Evolutionary conservation across 2,888 invertebrate species (phyloP).

Genomic region (Caenorhabditis sp.): DNA sequence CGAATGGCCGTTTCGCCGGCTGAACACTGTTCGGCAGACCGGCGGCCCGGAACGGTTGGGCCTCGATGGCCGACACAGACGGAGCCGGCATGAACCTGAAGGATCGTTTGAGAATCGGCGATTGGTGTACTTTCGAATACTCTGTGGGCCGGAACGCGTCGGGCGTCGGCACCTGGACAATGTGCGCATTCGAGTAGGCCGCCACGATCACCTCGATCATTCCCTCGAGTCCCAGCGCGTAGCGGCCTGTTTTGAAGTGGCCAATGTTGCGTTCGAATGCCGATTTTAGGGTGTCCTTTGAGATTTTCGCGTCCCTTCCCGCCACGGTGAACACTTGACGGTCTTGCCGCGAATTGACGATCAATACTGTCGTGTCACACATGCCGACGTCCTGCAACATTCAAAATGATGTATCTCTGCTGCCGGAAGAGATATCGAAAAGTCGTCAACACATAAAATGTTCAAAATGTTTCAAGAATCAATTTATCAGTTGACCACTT

Average conservation of each 20-base stretch:
- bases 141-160: slow-evolving; percentile 52
- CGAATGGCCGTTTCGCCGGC: slow-evolving; percentile 60
- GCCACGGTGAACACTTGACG: slow-evolving; percentile 78
- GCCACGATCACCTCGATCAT: slow-evolving; percentile 78
- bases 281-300: slow-evolving; percentile 74
- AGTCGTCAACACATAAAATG: too few species aligned
- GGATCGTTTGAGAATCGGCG: not conserved
- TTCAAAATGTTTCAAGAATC: too few species aligned
- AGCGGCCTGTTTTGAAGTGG: slow-evolving; percentile 65
- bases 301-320: slow-evolving; percentile 75
- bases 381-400: slow-evolving; percentile 72
- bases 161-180: slow-evolving; percentile 75
- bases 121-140: slow-evolving; percentile 11
- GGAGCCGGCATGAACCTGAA: slow-evolving; percentile 50
- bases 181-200: slow-evolving; percentile 76
- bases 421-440: too few species aligned
- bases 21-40: slow-evolving; percentile 66
- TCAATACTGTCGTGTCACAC: slow-evolving; percentile 77
- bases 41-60: slow-evolving; percentile 63
- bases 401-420: not conserved
- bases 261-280: slow-evolving; percentile 77
- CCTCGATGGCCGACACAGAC: slow-evolving; percentile 36
- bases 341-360: slow-evolving; percentile 77
- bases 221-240: slow-evolving; percentile 68
- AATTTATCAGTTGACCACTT: too few species aligned